Conservation (phyloP, 2,888 invertebrate genomes). For the Axea sp. region DNA sequence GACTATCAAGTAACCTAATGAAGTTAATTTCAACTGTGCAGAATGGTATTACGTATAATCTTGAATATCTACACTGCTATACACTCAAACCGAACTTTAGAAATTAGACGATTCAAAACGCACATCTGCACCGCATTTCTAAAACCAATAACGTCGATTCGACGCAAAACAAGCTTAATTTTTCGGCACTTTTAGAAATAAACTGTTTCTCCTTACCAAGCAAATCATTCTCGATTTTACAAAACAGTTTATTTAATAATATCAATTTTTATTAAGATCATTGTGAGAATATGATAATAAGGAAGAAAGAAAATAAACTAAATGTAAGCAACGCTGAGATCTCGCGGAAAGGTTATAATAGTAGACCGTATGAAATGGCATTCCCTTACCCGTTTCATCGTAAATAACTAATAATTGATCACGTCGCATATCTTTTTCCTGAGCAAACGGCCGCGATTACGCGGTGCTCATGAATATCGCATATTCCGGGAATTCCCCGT, state of each 20-base stretch:
- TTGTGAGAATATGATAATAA: slow-evolving; percentile 15
- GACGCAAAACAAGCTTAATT: slow-evolving; percentile 8
- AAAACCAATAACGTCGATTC: slow-evolving; percentile 39
- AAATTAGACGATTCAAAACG: slow-evolving; percentile 28
- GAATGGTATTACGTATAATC: slow-evolving; percentile 31
- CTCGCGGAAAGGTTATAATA: slow-evolving; percentile 18
- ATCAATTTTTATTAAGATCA: slow-evolving; percentile 26
- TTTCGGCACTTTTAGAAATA: slow-evolving; percentile 15
- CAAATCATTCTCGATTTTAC: slow-evolving; percentile 25
- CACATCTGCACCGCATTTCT: slow-evolving; percentile 22
- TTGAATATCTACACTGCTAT: slow-evolving; percentile 20
- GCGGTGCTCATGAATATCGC: slow-evolving; percentile 38
- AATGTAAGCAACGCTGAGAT: slow-evolving; percentile 13
- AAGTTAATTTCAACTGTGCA: slow-evolving; percentile 21
- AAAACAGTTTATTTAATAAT: slow-evolving; percentile 44
- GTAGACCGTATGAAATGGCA: background rate
- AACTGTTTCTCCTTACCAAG: slow-evolving; percentile 20
- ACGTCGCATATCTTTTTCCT: slow-evolving; percentile 37
- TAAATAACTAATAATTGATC: slow-evolving; percentile 49
- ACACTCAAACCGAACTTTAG: slow-evolving; percentile 13
- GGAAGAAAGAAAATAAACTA: background rate
- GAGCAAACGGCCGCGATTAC: slow-evolving; percentile 28
- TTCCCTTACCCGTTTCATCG: slow-evolving; percentile 1
- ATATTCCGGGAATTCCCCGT: slow-evolving; percentile 32
- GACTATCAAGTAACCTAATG: slow-evolving; percentile 20